Evolutionary conservation across 2,888 invertebrate species (phyloP), one percentile per base, ranked within the genome.

Genomic region (Notodonta ziczac): DNA sequence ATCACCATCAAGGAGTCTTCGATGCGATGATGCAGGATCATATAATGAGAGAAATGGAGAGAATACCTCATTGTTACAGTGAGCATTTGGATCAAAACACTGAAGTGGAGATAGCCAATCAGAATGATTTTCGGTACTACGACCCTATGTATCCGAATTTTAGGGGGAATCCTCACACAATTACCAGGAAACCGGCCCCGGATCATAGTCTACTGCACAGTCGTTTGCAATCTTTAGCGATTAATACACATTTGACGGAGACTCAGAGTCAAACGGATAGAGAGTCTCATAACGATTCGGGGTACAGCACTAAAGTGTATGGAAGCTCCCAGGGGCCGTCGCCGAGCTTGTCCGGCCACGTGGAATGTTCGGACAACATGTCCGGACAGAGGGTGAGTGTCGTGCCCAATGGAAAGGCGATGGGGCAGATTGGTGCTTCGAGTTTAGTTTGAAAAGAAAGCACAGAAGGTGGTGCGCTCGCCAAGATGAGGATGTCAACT

Each of bases 261-360:
- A 88, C 88, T 0, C 94, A 94, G 62, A 92, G 93, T 70, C 94
- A 94, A 73, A 81, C 94, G 0, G 96, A 96, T 72, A 86, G 95
- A 59, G 96, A 96, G 76, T 95, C 96, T 0, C 97, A 96, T 82
- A 97, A 97, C 71, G 97, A 98, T 87, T 97, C 97, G 0, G 97
- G 97, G 0, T 97, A 97, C 84, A 97, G 97, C 76, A 97, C 97
- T 50, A 96, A 97, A 80, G 96, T 97, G 73, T 97, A 97, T 70
- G 96, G 96, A 0, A 96, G 96, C 70, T 96, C 96, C 8, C 96
- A 96, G 78, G 96, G 97, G 0, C 96, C 97, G 40, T 96, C 96
- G n/a, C 96, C 97, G 3, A 96, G 96, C 82, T 91, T 96, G 56
- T 96, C 96, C 46, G 95, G 95, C 10, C 92, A 94, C 67, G 90